Evolutionary conservation across 2,113 vertebrate species (phyloP), one percentile per base, ranked within the genome.

Genomic region (Crocuta crocuta): DNA sequence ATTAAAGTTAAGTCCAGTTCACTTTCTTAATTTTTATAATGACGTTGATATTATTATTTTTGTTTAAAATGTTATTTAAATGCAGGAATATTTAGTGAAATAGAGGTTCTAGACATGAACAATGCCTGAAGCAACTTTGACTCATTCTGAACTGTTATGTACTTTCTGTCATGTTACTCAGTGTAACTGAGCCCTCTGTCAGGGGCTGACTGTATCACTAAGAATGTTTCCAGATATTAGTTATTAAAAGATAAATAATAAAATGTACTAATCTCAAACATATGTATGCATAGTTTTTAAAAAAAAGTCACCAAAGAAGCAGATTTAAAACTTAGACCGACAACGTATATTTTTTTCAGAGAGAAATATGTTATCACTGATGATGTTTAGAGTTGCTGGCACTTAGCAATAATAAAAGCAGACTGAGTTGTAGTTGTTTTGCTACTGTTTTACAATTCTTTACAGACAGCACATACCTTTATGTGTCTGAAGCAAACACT

Each of bases 21-120:
- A 16, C 3, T 76, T 94, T 92, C 26, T 85, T 95, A 26, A 76
- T 63, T 10, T 92, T 89, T 92, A 89, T 39, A 71, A 53, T 78
- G 4, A 82, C 10, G 39, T n/a, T 83, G 48, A 53, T 70, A 65
- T 82, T 8, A 70, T 71, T 73, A 39, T 39, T 2, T 94, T 81
- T 81, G 6, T 87, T 96, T 89, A 48, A 66, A 92, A 90, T 35
- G 45, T 19, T 82, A 2, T 48, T 33, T 74, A 81, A 79, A 58
- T 90, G 24, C 7, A 78, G 55, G 39, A 39, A 43, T 91, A 86
- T 66, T 2, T 43, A 83, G 5, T 55, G 2, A 24, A 28, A 9
- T 31, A 70, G 33, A 26, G 13, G 12, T 88, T 89, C 2, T 35
- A 61, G 50, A 70, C 9, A 61, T 17, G 71, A 81, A 35, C 15